Evolutionary conservation across 2,888 invertebrate genomes (phyloP).

Genomic region (Drymonia ruficornis): DNA sequence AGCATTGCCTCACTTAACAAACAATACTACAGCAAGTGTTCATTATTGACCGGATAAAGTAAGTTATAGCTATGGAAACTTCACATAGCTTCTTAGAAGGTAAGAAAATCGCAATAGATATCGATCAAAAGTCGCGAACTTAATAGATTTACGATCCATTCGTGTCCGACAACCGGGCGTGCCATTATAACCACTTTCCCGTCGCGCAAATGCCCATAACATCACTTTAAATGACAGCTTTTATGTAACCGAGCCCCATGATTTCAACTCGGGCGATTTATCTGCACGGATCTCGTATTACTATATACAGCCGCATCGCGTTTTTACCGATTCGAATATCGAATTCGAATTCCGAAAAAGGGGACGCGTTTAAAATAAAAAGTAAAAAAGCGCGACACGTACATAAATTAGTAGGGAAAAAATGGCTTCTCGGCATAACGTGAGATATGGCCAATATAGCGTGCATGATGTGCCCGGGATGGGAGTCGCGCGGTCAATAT

Average conservation of each 20-base stretch:
- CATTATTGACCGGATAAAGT: not conserved
- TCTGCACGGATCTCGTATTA: constrained; percentile 24
- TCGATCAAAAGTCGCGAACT: constrained; percentile 3
- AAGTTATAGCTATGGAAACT: too few species aligned
- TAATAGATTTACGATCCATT: constrained; percentile 3
- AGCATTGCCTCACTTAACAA: constrained; percentile 21
- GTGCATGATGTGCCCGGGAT: constrained; percentile 66
- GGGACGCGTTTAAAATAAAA: constrained; percentile 44
- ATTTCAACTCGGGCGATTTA: constrained; percentile 25
- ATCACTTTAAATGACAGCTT: constrained; percentile 22
- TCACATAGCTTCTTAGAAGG: not conserved
- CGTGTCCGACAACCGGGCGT: constrained; percentile 12
- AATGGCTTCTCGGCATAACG: constrained; percentile 62
- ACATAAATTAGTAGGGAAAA: constrained; percentile 67
- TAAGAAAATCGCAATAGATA: constrained; percentile 1
- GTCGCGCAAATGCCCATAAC: constrained; percentile 19
- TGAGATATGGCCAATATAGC: constrained; percentile 72
- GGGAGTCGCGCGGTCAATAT: constrained; percentile 75
- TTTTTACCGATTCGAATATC: constrained; percentile 30
- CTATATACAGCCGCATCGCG: constrained; percentile 24
- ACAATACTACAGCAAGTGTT: constrained; percentile 18
- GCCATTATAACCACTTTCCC: constrained; percentile 12
- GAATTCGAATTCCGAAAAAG: constrained; percentile 44
- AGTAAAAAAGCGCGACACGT: constrained; percentile 48
- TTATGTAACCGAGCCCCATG: constrained; percentile 19